Percentiles rank a stretch among this genome's conserved stretches.
These are phyloP conservation scores for Heliconius charithonia DNA, from an alignment of 2,888 invertebrate genomes.

Conservation along the genomic window DNA sequence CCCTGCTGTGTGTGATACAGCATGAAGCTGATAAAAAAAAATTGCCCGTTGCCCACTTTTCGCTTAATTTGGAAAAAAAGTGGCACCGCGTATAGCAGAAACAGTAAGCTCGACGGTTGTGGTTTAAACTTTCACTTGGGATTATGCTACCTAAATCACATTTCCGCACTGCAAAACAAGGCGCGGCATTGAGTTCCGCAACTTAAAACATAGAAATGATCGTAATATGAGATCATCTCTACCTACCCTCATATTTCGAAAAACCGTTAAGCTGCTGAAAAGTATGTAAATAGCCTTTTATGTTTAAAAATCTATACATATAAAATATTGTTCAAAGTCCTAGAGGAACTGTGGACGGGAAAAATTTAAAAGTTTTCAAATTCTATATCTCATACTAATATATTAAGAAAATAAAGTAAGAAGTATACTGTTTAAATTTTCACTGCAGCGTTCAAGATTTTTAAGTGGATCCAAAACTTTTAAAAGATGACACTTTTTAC, in stretches of 20 bases:
- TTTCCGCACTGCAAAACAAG: too few species aligned
- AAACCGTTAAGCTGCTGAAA: too few species aligned
- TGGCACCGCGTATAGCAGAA: too few species aligned
- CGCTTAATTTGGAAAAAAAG: too few species aligned
- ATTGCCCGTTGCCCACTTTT: too few species aligned
- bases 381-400: conserved; percentile 7
- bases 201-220: too few species aligned
- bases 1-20: too few species aligned
- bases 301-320: not conserved
- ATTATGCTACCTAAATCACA: not conserved
- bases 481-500: conserved; percentile 18
- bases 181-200: not conserved
- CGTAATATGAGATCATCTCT: too few species aligned
- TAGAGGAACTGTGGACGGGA: not conserved
- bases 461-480: conserved; percentile 28
- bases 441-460: conserved; percentile 24
- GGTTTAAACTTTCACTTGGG: not conserved
- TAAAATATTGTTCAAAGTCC: not conserved
- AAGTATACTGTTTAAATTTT: conserved; percentile 23
- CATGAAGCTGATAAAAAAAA: too few species aligned
- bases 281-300: too few species aligned
- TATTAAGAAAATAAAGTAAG: conserved; percentile 15
- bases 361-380: conserved; percentile 1
- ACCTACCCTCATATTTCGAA: too few species aligned
- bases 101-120: too few species aligned